Conservation (phyloP, 2,888 invertebrate genomes). For the Adelphocoris suturalis region DNA sequence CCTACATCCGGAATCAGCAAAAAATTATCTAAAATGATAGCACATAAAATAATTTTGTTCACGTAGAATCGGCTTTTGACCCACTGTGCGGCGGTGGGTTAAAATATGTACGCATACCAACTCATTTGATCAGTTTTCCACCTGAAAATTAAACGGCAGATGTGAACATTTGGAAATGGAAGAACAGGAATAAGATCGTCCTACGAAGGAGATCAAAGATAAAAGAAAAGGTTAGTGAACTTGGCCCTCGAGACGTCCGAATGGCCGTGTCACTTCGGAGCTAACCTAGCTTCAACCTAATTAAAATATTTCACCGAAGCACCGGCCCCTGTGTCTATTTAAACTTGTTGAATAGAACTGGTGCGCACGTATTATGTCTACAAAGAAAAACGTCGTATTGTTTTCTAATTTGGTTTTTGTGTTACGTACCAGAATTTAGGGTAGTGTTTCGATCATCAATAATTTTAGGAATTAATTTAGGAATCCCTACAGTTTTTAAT, state of each 20-base stretch:
- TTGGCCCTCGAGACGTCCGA: not conserved
- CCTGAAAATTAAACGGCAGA: not conserved
- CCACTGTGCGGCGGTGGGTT: no score
- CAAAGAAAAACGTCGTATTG: no score
- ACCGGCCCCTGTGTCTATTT: not conserved
- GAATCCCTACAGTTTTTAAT: no score
- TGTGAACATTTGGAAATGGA: not conserved
- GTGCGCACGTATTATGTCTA: not conserved
- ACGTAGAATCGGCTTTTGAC: no score
- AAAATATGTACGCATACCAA: no score
- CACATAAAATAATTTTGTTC: no score
- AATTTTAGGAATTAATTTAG: no score
- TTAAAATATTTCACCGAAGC: not conserved
- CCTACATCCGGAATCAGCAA: no score
- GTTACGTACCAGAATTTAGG: no score
- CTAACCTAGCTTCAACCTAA: conserved; percentile 12
- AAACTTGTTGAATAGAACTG: not conserved
- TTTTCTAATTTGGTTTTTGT: not conserved
- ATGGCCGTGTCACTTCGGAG: not conserved
- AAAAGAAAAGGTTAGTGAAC: conserved; percentile 22
- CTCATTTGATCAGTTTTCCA: not conserved
- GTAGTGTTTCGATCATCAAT: no score
- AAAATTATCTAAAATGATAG: no score
- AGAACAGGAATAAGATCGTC: not conserved
- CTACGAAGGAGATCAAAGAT: not conserved